Conservation (phyloP, 1,140 invertebrate genomes). For the Ctenoplectra terminalis region DNA sequence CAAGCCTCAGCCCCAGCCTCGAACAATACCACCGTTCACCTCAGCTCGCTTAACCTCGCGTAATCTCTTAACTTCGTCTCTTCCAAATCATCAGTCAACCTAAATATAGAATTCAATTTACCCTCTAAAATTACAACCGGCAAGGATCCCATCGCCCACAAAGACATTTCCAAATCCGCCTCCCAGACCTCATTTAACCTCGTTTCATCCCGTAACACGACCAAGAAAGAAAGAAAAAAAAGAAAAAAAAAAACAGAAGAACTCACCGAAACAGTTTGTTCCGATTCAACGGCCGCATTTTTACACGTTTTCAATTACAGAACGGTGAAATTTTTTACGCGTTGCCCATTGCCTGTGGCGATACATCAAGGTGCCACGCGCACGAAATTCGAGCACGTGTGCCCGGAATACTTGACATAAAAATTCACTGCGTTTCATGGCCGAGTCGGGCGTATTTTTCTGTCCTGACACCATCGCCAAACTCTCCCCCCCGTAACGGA, state of each 20-base stretch:
- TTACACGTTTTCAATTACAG: constrained; percentile 52
- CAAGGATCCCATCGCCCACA: neutral
- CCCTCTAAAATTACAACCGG: neutral
- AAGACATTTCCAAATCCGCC: neutral
- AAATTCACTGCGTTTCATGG: constrained; percentile 56
- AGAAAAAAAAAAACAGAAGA: neutral
- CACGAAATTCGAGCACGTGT: constrained; percentile 54
- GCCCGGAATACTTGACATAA: constrained; percentile 40
- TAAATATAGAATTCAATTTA: constrained; percentile 48
- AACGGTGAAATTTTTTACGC: constrained; percentile 42
- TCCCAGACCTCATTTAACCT: neutral
- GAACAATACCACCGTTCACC: too few species aligned
- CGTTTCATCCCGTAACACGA: neutral
- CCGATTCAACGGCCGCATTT: constrained; percentile 19
- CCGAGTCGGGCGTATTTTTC: constrained; percentile 57
- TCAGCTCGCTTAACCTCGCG: neutral
- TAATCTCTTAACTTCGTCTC: neutral
- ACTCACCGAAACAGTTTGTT: neutral
- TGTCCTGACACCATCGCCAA: constrained; percentile 29
- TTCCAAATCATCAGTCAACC: neutral
- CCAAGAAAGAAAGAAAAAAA: too few species aligned
- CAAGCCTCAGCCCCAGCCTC: too few species aligned
- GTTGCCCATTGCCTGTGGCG: neutral
- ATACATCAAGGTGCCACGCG: constrained; percentile 53
- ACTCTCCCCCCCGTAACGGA: constrained; percentile 20